Evolutionary conservation across 1,140 invertebrate species (phyloP), one percentile per base, ranked within the genome.

Genomic region (Bombus superbus): DNA sequence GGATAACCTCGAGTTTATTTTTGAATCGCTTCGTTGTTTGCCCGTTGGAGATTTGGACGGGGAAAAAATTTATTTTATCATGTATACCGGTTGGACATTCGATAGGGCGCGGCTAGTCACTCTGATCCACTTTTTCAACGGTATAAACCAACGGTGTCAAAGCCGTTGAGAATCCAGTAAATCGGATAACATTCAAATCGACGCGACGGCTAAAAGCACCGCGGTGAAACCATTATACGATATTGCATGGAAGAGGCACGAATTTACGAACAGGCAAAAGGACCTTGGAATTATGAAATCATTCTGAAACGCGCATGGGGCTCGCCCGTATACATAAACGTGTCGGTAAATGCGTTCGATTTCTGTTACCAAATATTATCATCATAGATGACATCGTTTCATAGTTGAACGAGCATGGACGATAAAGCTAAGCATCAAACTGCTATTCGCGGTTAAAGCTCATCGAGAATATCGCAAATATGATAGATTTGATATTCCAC

Each of bases 61-160:
- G 47, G 40, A 53, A 53, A 44, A 69, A 81, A 57, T 57, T 76
- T 42, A 75, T 66, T 84, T 84, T 59, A 71, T 84, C 82, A 79
- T 79, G 76, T 62, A 47, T 35, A 62, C 66, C 76, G 64, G 66
- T n/a, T 28, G 82, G 76, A 47, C 22, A 71, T 59, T 79, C 75
- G 82, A 84, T 84, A 79, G 66, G 75, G 66, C 40, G n/a, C 53
- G 53, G 42, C 82, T 40, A 79, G 77, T 79, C 66, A 42, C 44
- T 18, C 68, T 32, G 75, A 68, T 79, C n/a, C 76, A 72, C 47
- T 84, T 84, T 84, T 79, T 79, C 66, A 79, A 44, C 66, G 66
- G 76, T 44, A 62, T 84, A 84, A 84, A 84, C 75, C 66, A 66
- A 84, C 82, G 82, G 64, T 84, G 75, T 84, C 82, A 79, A 79